Evolutionary conservation across 2,888 invertebrate species (phyloP).

Genomic region (Ectobius pallidus): DNA sequence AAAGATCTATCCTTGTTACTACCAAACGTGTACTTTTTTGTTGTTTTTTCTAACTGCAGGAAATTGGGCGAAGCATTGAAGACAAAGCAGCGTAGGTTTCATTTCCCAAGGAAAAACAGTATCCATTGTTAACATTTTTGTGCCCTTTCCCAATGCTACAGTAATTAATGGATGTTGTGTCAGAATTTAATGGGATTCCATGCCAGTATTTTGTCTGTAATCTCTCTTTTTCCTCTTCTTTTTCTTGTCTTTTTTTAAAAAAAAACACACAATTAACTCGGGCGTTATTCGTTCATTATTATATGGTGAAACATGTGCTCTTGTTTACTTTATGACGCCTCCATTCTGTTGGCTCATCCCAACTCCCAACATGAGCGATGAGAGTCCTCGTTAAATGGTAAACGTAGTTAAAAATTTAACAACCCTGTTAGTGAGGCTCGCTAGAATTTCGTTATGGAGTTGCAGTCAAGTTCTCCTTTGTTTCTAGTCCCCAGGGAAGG

Average conservation of each 20-base stretch:
- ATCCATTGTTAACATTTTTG: background rate
- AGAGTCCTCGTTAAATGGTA: background rate
- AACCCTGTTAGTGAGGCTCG: background rate
- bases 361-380: background rate
- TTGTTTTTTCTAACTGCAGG: too few relatives aligned
- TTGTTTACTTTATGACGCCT: background rate
- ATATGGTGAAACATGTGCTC: background rate
- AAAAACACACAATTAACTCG: slow-evolving; percentile 12
- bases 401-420: background rate
- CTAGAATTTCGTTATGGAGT: background rate
- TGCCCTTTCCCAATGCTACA: background rate
- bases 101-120: background rate
- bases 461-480: too few relatives aligned
- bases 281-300: background rate
- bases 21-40: too few relatives aligned
- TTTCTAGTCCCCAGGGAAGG: too few relatives aligned
- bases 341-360: too few relatives aligned
- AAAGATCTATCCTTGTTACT: too few relatives aligned
- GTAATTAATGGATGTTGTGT: slow-evolving; percentile 16
- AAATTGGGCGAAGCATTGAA: too few relatives aligned
- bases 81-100: background rate
- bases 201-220: slow-evolving; percentile 6
- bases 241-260: background rate
- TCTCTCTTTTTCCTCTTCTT: background rate
- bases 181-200: background rate